A percentile compares a stretch with the other conserved stretches of the same genome.
Conservation (phyloP, 2,888 invertebrate species). For the Drosophila greeni region DNA sequence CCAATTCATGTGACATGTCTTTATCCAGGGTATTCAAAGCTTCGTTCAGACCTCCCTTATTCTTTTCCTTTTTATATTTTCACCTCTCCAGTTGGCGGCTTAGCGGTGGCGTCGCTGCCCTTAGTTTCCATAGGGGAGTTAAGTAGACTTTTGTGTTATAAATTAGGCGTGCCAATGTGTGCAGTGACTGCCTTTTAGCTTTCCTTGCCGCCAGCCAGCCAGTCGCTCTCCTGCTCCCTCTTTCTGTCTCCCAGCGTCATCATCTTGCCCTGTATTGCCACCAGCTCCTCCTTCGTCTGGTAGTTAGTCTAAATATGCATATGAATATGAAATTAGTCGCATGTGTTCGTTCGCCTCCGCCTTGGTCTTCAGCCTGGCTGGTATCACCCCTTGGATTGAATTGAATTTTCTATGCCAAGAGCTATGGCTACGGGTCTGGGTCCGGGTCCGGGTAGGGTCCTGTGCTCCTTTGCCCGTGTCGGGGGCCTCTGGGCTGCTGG, state of each 20-base stretch:
- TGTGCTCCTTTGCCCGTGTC: conserved; percentile 26
- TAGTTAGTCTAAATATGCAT: conserved; percentile 70
- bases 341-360: conserved; percentile 52
- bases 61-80: conserved; percentile 19
- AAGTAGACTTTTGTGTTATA: conserved; percentile 72
- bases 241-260: conserved; percentile 4
- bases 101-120: conserved; percentile 27
- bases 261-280: conserved; percentile 20
- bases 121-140: conserved; percentile 59
- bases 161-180: conserved; percentile 67
- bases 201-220: conserved; percentile 24
- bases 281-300: conserved; percentile 25
- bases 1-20: not conserved
- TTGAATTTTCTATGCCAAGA: conserved; percentile 56
- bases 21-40: conserved; percentile 1
- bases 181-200: conserved; percentile 49
- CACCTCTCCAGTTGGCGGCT: conserved; percentile 50
- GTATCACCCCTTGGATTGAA: conserved; percentile 47
- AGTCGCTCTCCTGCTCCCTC: conserved; percentile 4
- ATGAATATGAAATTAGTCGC: conserved; percentile 70
- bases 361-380: conserved; percentile 19
- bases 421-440: conserved; percentile 32
- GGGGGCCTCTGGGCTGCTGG: conserved; percentile 7
- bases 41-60: not conserved
- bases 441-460: not conserved